phyloP scores from a whole-genome alignment of 2,888 invertebrate genomes.

The Polydrusus tereticollis region DNA sequence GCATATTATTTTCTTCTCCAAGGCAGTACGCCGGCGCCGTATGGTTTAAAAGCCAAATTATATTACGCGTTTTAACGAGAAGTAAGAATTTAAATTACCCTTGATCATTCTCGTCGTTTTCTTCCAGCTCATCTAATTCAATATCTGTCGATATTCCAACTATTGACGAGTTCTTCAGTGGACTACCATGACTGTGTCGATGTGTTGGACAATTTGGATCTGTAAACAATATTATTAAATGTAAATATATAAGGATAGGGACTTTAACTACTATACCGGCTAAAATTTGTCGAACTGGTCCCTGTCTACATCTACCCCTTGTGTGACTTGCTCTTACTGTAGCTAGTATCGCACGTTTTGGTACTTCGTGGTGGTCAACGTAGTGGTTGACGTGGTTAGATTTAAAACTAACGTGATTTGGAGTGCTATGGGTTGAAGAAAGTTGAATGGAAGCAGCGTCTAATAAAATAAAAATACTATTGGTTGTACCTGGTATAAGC shows the following conservation, averaged over 20 bases:
- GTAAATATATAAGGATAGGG: neutral
- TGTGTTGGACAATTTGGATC: slow-evolving; percentile 59
- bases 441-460: slow-evolving; percentile 62
- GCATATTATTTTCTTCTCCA: no score
- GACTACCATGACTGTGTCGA: slow-evolving; percentile 55
- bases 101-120: slow-evolving; percentile 70
- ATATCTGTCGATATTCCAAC: slow-evolving; percentile 64
- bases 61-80: no score
- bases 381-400: slow-evolving; percentile 52
- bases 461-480: slow-evolving; percentile 32
- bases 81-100: no score
- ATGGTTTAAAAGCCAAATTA: no score
- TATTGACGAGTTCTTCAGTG: slow-evolving; percentile 64
- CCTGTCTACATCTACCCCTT: slow-evolving; percentile 63
- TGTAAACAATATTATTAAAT: slow-evolving; percentile 41
- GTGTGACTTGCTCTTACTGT: slow-evolving; percentile 64
- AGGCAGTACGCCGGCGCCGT: no score
- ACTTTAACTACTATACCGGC: no score
- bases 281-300: slow-evolving; percentile 64
- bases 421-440: slow-evolving; percentile 55
- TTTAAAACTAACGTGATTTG: slow-evolving; percentile 60
- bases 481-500: no score
- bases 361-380: slow-evolving; percentile 60
- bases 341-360: slow-evolving; percentile 64
- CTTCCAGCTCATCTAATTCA: slow-evolving; percentile 72